Base-by-base conservation (phyloP, 1,140 invertebrate species). In the Camponotus pennsylvanicus region DNA sequence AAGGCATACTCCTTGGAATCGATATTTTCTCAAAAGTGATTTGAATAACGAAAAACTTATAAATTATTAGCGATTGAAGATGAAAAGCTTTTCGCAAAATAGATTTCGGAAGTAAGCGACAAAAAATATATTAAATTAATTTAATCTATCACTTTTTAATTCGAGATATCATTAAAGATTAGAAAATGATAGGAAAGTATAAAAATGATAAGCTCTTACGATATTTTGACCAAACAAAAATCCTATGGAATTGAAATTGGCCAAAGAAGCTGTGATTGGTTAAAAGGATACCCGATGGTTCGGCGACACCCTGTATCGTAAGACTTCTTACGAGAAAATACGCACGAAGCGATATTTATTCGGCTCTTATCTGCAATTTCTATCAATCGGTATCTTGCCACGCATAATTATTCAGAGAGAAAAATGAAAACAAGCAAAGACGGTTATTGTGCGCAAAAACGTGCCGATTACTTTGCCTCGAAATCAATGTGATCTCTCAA, bases 301-400 rank as follows among this genome's bases (percentile, higher is more conserved):
- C 76, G 59, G 59, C 59, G 57, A 64, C 61, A 78, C 76, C 42
- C 76, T 78, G 59, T 78, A 78, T 78, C n/a, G 18, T 66, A 78
- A 61, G 42, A 66, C 40, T 66, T 11, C 61, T 70, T 80, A 52
- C 34, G 21, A 66, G 45, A 80, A 80, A 80, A 80, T 18, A 27
- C 8, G 37, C 34, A 34, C n/a, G 45, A 69, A 79, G 45, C 34
- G 77, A 57, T 79, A 80, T 67, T 18, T 80, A 80, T 80, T 80
- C 45, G 64, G 45, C 77, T 70, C 66, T 80, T 70, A 70, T 57
- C 45, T 69, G 64, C 64, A 55, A 80, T 80, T 79, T 55, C 37
- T 79, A 69, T 69, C 77, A 49, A 80, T 32, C 69, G 64, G 34
- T 80, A 80, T 37, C 13, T 80, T 57, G 45, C 45, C 63, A 69